Percentiles rank a stretch among this genome's conserved stretches.
Evolutionary conservation across 2,797 vertebrate genomes (phyloP).

Genomic region (Muscicapa comitata): DNA sequence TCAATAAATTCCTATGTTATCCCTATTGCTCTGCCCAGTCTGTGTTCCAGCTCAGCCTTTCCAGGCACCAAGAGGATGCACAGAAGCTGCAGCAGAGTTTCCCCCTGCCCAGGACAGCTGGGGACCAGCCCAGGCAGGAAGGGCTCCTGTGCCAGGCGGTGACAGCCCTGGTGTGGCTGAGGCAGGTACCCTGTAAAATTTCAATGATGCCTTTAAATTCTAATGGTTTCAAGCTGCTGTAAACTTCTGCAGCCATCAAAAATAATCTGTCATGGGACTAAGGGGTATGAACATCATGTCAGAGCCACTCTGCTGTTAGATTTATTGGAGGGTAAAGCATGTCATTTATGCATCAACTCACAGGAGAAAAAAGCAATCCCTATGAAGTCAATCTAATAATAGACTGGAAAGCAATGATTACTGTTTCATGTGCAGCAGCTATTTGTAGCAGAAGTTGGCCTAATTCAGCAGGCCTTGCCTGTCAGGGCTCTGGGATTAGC

Average conservation of each 20-base stretch:
- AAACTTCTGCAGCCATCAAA: constrained; percentile 74
- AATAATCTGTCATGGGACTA: constrained; percentile 74
- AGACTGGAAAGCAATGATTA: constrained; percentile 78
- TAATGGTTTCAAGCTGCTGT: constrained; percentile 71
- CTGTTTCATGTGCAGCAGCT: constrained; percentile 73
- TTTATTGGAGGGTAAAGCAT: constrained; percentile 79
- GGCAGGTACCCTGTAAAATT: constrained; percentile 60
- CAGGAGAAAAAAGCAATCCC: constrained; percentile 76
- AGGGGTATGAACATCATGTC: constrained; percentile 73
- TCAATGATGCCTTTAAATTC: constrained; percentile 73
- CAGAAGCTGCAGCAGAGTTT: fast-evolving
- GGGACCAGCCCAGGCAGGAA: background rate
- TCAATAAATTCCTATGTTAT: no score
- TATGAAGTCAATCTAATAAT: constrained; percentile 81
- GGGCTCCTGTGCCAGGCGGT: background rate
- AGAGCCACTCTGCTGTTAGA: constrained; percentile 73
- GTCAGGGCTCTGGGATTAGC: constrained; percentile 72
- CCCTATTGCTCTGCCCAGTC: no score
- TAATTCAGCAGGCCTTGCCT: constrained; percentile 69
- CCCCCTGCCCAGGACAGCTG: background rate
- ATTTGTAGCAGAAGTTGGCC: constrained; percentile 73
- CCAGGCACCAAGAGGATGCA: no score
- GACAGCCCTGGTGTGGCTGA: background rate
- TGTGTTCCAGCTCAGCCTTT: no score
- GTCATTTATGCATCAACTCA: constrained; percentile 80